Evolutionary conservation across 2,113 vertebrate species (phyloP), one percentile per base, ranked within the genome.

Genomic region (Perccottus glenii): DNA sequence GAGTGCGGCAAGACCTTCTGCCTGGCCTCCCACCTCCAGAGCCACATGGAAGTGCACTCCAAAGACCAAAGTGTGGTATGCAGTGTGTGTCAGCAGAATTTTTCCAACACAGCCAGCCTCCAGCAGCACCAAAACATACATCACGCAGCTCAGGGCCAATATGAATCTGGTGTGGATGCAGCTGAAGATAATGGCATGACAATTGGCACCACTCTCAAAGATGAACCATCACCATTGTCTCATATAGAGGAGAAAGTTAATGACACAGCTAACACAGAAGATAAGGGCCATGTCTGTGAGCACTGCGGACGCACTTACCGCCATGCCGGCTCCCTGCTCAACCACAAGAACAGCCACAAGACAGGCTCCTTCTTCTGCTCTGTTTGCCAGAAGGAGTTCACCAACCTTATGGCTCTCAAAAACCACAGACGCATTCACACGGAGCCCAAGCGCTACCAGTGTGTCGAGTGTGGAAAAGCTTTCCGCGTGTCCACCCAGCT

Each of bases 361-460:
- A 92, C 83, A 0, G 92, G 92, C 64, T 87, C 85, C 50, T 93
- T 91, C 86, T 88, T 80, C 66, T 94, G 93, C 86, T 79, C 88
- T 0, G 77, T 90, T 38, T 94, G 93, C 83, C 90, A 90, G 66
- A 94, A 93, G 42, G 90, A 92, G 85, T 94, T 93, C 85, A 88
- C 87, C 72, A 93, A 93, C 83, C 85, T 93, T 42, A 93, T 92
- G 92, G 91, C 91, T 0, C 90, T 94, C 27, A 93, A 93, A 84
- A 93, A 93, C 89, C 93, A 94, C 87, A 68, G 87, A 4, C 92
- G 92, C 35, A 93, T 93, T 49, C 93, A 94, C 73, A 92, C 93
- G 0, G 94, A 94, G 82, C 93, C 94, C 40, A 93, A 95, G 68
- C 94, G 95, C 50, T 95, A 95, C 77, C 92, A 94, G 71, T 96